phyloP scores from a whole-genome alignment of 2,888 invertebrate species.

The Aproaerema taeniolella region DNA sequence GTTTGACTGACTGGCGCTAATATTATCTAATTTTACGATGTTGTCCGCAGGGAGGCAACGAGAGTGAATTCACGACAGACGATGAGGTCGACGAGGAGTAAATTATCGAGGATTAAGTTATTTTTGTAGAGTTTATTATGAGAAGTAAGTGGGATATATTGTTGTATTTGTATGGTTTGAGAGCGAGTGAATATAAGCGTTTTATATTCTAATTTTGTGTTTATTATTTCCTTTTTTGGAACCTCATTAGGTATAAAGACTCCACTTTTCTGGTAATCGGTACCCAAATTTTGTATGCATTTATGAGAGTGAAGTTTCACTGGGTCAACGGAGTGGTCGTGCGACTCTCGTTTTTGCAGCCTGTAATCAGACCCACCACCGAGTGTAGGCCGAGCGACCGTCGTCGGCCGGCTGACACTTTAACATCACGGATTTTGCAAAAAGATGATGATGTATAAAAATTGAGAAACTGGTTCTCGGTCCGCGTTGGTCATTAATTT shows the following conservation, averaged over 20 bases:
- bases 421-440: background rate
- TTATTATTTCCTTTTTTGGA: constrained; percentile 27
- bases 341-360: too few relatives aligned
- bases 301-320: too few relatives aligned
- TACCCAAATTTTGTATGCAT: too few relatives aligned
- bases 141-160: constrained; percentile 46
- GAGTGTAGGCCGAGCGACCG: too few relatives aligned
- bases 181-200: constrained; percentile 66
- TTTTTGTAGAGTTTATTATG: constrained; percentile 74
- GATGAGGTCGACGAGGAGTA: constrained; percentile 79
- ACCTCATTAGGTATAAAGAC: too few relatives aligned
- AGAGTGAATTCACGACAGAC: constrained; percentile 82
- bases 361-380: too few relatives aligned
- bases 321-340: too few relatives aligned
- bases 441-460: constrained; percentile 2
- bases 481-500: constrained; percentile 15
- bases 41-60: constrained; percentile 70
- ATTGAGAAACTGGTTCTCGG: constrained; percentile 2
- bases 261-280: too few relatives aligned
- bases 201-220: constrained; percentile 52
- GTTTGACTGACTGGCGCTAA: too few relatives aligned
- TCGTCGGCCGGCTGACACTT: too few relatives aligned
- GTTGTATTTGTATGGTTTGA: constrained; percentile 57
- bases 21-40: constrained; percentile 14
- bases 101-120: constrained; percentile 51